Evolutionary conservation across 2,797 vertebrate genomes (phyloP).

Genomic region (Neopelma chrysocephalum): DNA sequence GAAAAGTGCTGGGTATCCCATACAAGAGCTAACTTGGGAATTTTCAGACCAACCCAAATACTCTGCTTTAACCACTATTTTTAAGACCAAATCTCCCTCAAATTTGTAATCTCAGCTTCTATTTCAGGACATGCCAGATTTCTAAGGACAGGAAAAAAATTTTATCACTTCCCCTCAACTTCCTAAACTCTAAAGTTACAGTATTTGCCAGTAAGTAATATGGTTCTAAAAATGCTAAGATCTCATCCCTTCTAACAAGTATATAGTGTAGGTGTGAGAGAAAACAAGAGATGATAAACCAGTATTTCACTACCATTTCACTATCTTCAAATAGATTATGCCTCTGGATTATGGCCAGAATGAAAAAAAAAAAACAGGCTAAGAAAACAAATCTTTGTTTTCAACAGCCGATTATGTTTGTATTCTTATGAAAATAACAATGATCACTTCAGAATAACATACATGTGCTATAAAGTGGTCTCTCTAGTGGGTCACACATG

Average conservation of each 20-base stretch:
- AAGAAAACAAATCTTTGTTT: background rate
- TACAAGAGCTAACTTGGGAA: background rate
- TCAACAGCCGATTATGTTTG: background rate
- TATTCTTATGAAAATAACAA: background rate
- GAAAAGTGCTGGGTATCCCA: background rate
- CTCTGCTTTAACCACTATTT: background rate
- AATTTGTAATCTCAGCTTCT: background rate
- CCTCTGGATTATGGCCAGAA: fast-evolving
- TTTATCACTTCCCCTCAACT: background rate
- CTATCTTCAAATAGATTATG: background rate
- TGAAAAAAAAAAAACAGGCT: background rate
- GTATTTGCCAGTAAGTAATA: background rate
- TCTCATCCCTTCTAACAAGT: background rate
- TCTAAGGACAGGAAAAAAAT: background rate
- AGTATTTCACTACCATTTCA: background rate
- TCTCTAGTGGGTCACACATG: fast-evolving
- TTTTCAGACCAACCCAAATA: background rate
- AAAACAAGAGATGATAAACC: background rate
- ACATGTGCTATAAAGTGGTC: background rate
- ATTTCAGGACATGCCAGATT: background rate
- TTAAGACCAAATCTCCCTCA: background rate
- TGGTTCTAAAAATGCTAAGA: background rate
- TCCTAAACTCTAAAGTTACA: background rate
- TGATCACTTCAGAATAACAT: background rate
- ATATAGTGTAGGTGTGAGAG: fast-evolving